A percentile compares a stretch with the other conserved stretches of the same genome.
These are phyloP conservation scores for Spinus olivaceus DNA, from an alignment of 2,797 vertebrate species.

Conservation along the genomic window DNA sequence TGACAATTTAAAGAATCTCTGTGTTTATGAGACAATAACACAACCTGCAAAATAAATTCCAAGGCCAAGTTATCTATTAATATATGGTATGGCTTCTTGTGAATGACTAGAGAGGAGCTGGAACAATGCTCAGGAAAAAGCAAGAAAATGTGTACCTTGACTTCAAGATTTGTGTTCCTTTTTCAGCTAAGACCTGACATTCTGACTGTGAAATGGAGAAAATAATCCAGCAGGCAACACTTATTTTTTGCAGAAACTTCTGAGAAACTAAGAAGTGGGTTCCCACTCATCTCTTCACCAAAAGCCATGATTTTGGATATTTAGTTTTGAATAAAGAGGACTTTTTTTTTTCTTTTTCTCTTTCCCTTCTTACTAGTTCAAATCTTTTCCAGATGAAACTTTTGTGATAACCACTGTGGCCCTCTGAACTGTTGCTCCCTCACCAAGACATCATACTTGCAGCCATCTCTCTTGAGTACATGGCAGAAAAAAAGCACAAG, in stretches of 20 bases:
- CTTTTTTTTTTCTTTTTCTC: not conserved
- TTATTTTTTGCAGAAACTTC: not conserved
- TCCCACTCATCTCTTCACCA: not conserved
- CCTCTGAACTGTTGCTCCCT: not conserved
- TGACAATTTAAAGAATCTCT: conserved; percentile 1
- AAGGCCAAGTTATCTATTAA: not conserved
- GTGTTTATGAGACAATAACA: conserved; percentile 26
- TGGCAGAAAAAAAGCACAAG: not conserved
- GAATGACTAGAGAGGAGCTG: not conserved
- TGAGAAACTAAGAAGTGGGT: not conserved
- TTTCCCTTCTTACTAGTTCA: not conserved
- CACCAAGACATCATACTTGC: not conserved
- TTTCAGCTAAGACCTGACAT: not conserved
- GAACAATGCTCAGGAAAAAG: not conserved
- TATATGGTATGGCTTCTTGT: not conserved
- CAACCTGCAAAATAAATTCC: conserved; percentile 30
- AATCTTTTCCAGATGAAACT: not conserved
- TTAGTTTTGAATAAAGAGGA: not conserved
- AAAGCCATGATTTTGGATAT: not conserved
- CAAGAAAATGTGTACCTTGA: not conserved
- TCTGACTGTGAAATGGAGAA: not conserved
- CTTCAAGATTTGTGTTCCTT: not conserved
- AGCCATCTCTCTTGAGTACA: not conserved
- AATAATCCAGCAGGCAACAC: not conserved
- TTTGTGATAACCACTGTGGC: not conserved